Evolutionary conservation across 2,888 invertebrate species (phyloP), one percentile per base, ranked within the genome.

Genomic region (Rhingia rostrata): DNA sequence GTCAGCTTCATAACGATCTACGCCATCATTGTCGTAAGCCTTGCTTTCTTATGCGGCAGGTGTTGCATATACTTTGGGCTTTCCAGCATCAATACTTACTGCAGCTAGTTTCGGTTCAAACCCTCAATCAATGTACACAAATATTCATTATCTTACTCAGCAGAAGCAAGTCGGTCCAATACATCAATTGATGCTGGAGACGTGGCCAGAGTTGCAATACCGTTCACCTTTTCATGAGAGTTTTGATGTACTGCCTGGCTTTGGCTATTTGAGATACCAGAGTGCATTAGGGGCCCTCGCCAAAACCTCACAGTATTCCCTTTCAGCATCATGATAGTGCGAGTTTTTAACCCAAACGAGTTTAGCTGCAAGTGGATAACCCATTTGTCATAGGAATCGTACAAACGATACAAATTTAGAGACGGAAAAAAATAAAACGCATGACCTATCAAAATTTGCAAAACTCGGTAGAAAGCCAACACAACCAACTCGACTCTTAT

Each of bases 231-330:
- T 92, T 94, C 94, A 91, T 95, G 93, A 89, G 94, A 94, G 89
- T 93, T 94, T 94, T 96, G 93, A 97, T 95, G 92, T 96, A 95
- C 92, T 96, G 95, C 90, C 96, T 94, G 91, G 96, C 96, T 93
- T 95, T 96, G 90, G 96, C 96, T 90, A 97, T 95, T 93, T 96
- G 96, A 91, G 94, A 94, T 90, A 96, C 96, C 92, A 97, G 93
- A 89, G 95, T 94, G 89, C 94, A 94, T 85, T 88, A 85, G 5
- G 86, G 51, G 2, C 82, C 86, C 85, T 84, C 37, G 94, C 93
- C 85, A 95, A 90, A 79, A 93, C 93, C 92, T 96, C 95, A 89
- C 94, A 94, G 90, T 95, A 94, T 85, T 93, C 92, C 77, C 93
- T 93, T 91, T 96, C 96, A 32, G 96, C 96, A 90, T 95, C 95